These are phyloP conservation scores for Tauraco erythrolophus DNA, from an alignment of 2,113 vertebrate species.

Conservation along the genomic window DNA sequence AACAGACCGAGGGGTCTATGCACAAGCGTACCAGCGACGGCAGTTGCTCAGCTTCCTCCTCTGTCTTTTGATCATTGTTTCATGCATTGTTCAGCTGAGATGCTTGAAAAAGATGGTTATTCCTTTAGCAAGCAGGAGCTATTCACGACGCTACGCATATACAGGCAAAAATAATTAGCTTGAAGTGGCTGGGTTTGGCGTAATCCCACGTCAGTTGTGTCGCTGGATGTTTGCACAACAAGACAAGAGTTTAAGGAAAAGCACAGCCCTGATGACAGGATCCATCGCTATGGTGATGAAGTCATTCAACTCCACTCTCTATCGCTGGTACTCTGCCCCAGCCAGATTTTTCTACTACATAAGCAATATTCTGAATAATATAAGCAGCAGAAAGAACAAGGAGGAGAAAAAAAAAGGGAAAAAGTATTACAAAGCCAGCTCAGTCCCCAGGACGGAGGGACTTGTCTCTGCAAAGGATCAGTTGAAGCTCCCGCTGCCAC, in stretches of 20 bases:
- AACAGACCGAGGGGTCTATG: not conserved
- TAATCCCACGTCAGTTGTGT: not conserved
- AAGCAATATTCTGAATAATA: not conserved
- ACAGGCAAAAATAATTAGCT: slow-evolving; percentile 27
- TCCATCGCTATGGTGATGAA: not conserved
- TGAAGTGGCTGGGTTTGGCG: not conserved
- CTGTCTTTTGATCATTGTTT: not conserved
- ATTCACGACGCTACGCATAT: not conserved
- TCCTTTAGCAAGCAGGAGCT: not conserved
- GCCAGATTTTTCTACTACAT: not conserved
- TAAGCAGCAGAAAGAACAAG: not conserved
- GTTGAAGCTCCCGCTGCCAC: not conserved
- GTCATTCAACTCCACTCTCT: not conserved
- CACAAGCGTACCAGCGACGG: not conserved
- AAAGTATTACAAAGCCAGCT: not conserved
- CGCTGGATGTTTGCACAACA: not conserved
- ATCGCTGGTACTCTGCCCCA: not conserved
- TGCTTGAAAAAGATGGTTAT: not conserved
- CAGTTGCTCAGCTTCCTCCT: not conserved
- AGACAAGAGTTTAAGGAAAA: not conserved
- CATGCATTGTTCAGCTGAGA: not conserved
- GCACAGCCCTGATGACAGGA: not conserved
- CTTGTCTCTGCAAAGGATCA: not conserved
- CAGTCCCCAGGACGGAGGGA: not conserved
- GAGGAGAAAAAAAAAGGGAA: not conserved